Percentiles rank a stretch among this genome's conserved stretches.
phyloP scores from a whole-genome alignment of 2,888 invertebrate species.

The Erebia epiphron region DNA sequence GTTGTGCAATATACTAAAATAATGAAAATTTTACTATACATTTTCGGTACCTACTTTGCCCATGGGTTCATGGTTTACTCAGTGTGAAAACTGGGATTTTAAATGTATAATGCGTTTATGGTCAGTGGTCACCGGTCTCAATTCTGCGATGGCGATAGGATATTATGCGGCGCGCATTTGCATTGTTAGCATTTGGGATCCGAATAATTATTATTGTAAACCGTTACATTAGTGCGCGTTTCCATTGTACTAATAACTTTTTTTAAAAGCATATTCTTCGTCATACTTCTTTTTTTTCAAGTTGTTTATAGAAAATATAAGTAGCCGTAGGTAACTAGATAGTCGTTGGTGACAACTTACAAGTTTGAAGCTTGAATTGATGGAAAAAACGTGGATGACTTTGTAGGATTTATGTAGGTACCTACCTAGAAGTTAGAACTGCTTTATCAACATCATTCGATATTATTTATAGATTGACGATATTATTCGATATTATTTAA shows the following conservation, averaged over 20 bases:
- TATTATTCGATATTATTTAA: too few relatives aligned
- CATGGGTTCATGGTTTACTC: too few relatives aligned
- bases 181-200: constrained; percentile 49
- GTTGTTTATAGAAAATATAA: not conserved
- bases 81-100: not conserved
- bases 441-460: too few relatives aligned
- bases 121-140: constrained; percentile 16
- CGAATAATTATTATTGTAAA: constrained; percentile 36
- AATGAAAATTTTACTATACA: not conserved
- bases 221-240: constrained; percentile 33
- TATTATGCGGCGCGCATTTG: constrained; percentile 55
- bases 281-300: too few relatives aligned
- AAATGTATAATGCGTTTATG: not conserved
- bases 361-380: too few relatives aligned
- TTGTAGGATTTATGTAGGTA: too few relatives aligned
- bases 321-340: too few relatives aligned
- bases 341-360: too few relatives aligned
- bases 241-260: constrained; percentile 31
- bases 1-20: not conserved
- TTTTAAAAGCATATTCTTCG: not conserved
- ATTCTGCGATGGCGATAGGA: constrained; percentile 47
- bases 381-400: too few relatives aligned
- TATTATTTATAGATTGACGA: too few relatives aligned
- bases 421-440: too few relatives aligned
- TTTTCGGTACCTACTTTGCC: not conserved